Conservation (phyloP, 2,113 vertebrate genomes). For the Capreolus pygargus region DNA sequence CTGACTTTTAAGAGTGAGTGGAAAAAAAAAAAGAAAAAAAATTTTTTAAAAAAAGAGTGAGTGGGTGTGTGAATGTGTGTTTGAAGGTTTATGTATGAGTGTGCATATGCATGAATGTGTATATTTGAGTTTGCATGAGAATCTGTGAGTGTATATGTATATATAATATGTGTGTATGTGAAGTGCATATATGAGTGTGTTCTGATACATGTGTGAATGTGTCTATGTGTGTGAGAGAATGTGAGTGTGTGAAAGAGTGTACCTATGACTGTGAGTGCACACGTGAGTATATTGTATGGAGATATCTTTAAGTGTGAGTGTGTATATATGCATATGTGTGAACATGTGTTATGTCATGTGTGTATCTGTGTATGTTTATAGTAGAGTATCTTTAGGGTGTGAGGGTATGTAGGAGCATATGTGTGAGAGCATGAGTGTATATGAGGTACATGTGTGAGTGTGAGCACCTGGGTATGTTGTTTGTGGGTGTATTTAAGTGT, state of each 20-base stretch:
- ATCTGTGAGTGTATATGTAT: neutral
- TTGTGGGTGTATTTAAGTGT: neutral
- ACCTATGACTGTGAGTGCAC: neutral
- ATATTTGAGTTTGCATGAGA: neutral
- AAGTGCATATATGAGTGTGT: neutral
- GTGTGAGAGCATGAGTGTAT: neutral
- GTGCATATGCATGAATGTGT: neutral
- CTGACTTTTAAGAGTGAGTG: neutral
- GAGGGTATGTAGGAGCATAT: neutral
- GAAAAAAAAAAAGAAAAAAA: too few species aligned
- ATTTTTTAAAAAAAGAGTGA: neutral
- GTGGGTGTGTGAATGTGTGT: accelerated
- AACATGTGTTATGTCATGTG: neutral
- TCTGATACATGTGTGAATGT: neutral
- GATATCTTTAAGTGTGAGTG: neutral
- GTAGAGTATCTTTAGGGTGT: neutral
- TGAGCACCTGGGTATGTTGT: neutral
- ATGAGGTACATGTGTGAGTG: neutral
- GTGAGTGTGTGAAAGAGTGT: neutral
- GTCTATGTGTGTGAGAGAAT: neutral
- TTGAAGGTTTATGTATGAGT: neutral
- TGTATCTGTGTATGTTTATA: neutral
- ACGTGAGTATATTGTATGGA: neutral
- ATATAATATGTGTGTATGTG: neutral
- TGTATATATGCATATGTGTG: neutral